Evolutionary conservation across 2,113 vertebrate genomes (phyloP), one percentile per base, ranked within the genome.

Genomic region (Edolisoma coerulescens): DNA sequence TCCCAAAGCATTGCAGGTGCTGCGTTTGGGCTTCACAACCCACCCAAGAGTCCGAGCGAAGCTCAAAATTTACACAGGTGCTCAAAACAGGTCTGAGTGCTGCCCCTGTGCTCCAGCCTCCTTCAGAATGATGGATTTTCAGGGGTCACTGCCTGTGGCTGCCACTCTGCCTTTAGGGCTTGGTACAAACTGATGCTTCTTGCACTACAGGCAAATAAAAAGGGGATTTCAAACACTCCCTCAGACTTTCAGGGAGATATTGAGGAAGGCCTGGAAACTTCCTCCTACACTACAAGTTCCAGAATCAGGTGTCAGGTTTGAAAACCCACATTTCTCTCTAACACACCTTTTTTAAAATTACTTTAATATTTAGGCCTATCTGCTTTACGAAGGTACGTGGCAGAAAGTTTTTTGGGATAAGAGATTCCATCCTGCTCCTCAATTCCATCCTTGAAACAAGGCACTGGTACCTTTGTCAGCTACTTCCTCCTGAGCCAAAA

Each of bases 1-100:
- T 15, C 68, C 33, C 82, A 49, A 24, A 79, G n/a, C 6, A 0
- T 3, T 15, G 18, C 52, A 60, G 73, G 20, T 30, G 50, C 74
- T 47, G 26, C 22, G 0, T 28, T 50, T 13, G 33, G 14, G 28
- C 28, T 74, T 53, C 60, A 50, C 26, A 64, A 49, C 19, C 13
- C 45, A 9, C 0, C 0, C 1, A 10, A 27, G 32, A 32, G 30
- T 10, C 11, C 19, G 47, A 61, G 7, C 0, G 0, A 45, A 70
- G 35, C 6, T 84, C 37, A 28, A 45, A 27, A 64, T 68, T 27
- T 8, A 64, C 45, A 35, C 13, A 69, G 44, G 30, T 56, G 23
- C 39, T 69, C 26, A 14, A 47, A 54, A 27, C 44, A 75, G 53
- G 16, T 37, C 18, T 13, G 20, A 52, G 52, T 4, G 6, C 49